Evolutionary conservation across 2,113 vertebrate genomes (phyloP), one percentile per base, ranked within the genome.

Genomic region (Neogobius melanostomus): DNA sequence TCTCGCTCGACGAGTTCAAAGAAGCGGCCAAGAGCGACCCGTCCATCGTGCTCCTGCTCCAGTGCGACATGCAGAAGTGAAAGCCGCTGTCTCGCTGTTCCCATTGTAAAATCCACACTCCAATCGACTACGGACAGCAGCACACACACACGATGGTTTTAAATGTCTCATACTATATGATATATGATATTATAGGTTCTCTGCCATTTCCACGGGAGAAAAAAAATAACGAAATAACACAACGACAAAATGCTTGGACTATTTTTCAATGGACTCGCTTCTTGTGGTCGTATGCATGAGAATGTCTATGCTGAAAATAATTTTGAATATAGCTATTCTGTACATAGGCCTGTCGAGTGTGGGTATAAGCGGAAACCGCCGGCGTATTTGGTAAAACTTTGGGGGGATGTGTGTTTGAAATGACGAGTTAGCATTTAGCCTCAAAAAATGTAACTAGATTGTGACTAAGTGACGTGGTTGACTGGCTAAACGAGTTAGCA

Each of bases 241-340:
- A 49, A 70, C 54, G 56, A 59, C 56, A 47, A 66, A 87, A 93
- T 94, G 95, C 96, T 96, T 96, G 97, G 97, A 99, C 96, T 96
- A 95, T 94, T 96, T 97, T 96, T 95, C 93, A 95, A 98, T 94
- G 95, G 96, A 99, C 96, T 96, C 93, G 96, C 96, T 99, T 98
- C 95, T 95, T 96, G 97, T 99, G 97, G 97, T 98, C 93, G 95
- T 96, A 96, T 99, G 98, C 98, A 99, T 99, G 98, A 98, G 96
- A 98, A 98, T 98, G 96, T 98, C 92, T 97, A 96, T 95, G 98
- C 98, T 96, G 94, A 59, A 59, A 96, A 95, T 95, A 93, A 96
- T 96, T 96, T 96, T 95, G 94, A 95, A 87, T 83, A 86, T 91
- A 88, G 82, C 85, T 90, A 87, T 87, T 87, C 69, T 56, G 53